Evolutionary conservation across 2,797 vertebrate genomes (phyloP), one percentile per base, ranked within the genome.

Genomic region (Zenarchopterus dispar): DNA sequence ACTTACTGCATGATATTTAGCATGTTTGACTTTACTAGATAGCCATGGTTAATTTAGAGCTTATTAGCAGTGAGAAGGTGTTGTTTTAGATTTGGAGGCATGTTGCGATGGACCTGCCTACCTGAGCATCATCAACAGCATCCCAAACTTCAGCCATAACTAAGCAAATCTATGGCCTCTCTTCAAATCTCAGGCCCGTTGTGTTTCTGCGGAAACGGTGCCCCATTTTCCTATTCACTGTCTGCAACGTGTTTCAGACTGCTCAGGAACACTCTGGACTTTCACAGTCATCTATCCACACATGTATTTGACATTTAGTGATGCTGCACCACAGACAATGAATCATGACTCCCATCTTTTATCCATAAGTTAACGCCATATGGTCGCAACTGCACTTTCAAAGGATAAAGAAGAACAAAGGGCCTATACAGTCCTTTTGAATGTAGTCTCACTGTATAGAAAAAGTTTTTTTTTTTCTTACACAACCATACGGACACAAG

Each of bases 41-140:
- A 91, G 90, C 28, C 73, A 82, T 85, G 86, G 70, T 85, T 84
- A 89, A 91, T 69, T 87, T 88, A 89, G 93, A 94, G 93, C 93
- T 94, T 94, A 94, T 93, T 89, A 94, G 93, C 92, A 93, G 93
- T 94, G 92, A 91, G 84, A 90, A 84, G 91, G 91, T 91, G 88
- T 90, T 91, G 78, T 91, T 81, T 84, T 78, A 89, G 74, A 80
- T 72, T 81, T 85, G 79, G 83, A 90, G 77, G 89, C 81, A 87
- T 92, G 83, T 86, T 89, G 82, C 85, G 88, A 89, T 87, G 89
- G 90, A 83, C 84, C 89, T 80, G 84, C 82, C 91, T 86, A 93
- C 91, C 87, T 86, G 89, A 93, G 91, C 89, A 90, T 91, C 92
- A 89, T 81, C 82, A 83, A 89, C 86, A 91, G 87, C 89, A 92